Base-by-base conservation (phyloP, 2,113 vertebrate genomes). In the Poeciliopsis retropinna region DNA sequence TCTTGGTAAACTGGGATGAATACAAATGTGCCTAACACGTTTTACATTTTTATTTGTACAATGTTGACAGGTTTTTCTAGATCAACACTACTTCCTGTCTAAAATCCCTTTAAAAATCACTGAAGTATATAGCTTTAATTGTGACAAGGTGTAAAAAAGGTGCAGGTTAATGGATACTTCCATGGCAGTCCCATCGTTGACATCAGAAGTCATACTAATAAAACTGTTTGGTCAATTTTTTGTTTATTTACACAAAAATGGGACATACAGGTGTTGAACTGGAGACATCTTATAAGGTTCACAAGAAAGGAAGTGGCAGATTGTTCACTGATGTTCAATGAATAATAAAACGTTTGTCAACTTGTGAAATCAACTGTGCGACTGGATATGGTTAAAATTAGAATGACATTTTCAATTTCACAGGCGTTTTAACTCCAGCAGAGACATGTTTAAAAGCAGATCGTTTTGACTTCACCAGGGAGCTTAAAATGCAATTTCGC, bases 221-320 rank as follows among this genome's bases (percentile, higher is more conserved):
- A 37, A n/a, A 27, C 22, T 39, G 63, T 25, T 25, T 67, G 80
- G 71, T 80, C 65, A 87, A 67, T 85, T 88, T 37, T 9, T 89
- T 86, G 44, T 88, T 84, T 87, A 92, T 92, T 92, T 92, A 94
- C 92, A 54, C 19, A 57, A 89, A 81, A 90, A 67, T 81, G 74
- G 74, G 88, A 89, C 60, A 27, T 75, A 73, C 61, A 62, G 62
- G 67, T 72, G 41, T 34, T 82, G 27, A 79, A 69, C 31, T 25
- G 19, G 67, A 83, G 63, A 88, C 72, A 75, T 79, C 75, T 85
- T 84, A 75, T 82, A 3, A 89, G 66, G 87, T 78, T 90, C 81
- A 81, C 79, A 72, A 72, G 29, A 72, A 34, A 67, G 85, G 73
- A 68, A 87, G 81, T 57, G 57, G 78, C 84, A 90, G 76, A 85